Conservation (phyloP, 2,113 vertebrate species). For the Eupsittula cactorum region DNA sequence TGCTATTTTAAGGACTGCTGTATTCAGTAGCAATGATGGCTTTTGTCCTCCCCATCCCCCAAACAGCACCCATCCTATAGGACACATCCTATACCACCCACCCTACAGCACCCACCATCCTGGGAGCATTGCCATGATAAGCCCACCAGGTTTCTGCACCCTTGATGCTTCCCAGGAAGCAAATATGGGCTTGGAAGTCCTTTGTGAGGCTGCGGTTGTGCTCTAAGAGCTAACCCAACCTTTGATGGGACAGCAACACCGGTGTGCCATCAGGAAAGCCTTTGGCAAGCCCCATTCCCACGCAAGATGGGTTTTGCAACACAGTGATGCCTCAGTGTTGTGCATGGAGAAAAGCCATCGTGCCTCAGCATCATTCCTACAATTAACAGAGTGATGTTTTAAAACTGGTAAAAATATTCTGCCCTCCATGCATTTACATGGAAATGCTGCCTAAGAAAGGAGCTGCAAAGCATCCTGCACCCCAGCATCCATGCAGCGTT, state of each 20-base stretch:
- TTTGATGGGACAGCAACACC: neutral
- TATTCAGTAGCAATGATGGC: neutral
- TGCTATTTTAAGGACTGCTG: neutral
- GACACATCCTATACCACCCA: neutral
- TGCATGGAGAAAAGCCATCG: neutral
- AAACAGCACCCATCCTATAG: neutral
- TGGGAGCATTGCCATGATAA: neutral
- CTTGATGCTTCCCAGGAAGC: neutral
- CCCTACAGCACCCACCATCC: neutral
- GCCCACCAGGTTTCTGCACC: neutral
- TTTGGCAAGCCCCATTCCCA: neutral
- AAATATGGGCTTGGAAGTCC: neutral
- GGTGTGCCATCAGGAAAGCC: accelerated
- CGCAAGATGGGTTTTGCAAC: accelerated
- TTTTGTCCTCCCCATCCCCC: neutral
- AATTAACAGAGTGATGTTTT: neutral
- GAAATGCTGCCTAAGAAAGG: neutral
- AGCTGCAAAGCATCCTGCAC: neutral
- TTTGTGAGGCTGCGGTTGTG: neutral
- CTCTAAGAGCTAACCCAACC: neutral
- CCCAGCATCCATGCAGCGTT: neutral
- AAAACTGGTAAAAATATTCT: neutral
- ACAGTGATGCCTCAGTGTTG: accelerated
- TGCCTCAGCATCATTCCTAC: neutral
- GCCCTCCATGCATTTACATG: neutral